A percentile compares a stretch with the other conserved stretches of the same genome.
phyloP scores from a whole-genome alignment of 2,888 invertebrate species.

The Pteria penguin region DNA sequence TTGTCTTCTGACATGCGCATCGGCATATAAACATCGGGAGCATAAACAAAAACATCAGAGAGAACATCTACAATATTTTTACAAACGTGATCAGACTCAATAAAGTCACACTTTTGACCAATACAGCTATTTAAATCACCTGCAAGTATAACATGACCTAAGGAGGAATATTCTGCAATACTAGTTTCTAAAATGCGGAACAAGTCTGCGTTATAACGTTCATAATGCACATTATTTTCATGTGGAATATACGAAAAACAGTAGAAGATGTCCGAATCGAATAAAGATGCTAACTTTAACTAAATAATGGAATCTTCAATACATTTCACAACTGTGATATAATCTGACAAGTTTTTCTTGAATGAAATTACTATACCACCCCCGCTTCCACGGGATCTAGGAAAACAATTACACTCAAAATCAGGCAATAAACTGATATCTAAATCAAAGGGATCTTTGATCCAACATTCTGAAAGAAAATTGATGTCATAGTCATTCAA shows the following conservation, averaged over 20 bases:
- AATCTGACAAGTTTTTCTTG: not conserved
- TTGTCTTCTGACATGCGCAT: no score
- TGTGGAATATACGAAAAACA: not conserved
- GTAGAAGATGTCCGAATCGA: not conserved
- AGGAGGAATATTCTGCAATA: not conserved
- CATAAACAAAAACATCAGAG: no score
- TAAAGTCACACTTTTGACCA: no score
- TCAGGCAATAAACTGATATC: not conserved
- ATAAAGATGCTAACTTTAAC: not conserved
- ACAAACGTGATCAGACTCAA: no score
- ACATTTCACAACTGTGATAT: not conserved
- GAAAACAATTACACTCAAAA: not conserved
- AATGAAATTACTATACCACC: not conserved
- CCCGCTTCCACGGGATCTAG: not conserved
- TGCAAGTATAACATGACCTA: no score
- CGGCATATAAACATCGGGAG: no score
- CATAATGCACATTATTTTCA: not conserved
- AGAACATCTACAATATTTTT: no score
- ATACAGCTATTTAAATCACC: no score
- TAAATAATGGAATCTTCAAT: not conserved
- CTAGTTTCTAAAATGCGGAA: not conserved
- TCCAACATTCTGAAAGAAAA: no score
- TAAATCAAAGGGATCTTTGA: no score
- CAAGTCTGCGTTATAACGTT: not conserved
- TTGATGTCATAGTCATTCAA: no score